These are phyloP conservation scores for Blennius ocellaris DNA, from an alignment of 2,113 vertebrate species.

Conservation along the genomic window DNA sequence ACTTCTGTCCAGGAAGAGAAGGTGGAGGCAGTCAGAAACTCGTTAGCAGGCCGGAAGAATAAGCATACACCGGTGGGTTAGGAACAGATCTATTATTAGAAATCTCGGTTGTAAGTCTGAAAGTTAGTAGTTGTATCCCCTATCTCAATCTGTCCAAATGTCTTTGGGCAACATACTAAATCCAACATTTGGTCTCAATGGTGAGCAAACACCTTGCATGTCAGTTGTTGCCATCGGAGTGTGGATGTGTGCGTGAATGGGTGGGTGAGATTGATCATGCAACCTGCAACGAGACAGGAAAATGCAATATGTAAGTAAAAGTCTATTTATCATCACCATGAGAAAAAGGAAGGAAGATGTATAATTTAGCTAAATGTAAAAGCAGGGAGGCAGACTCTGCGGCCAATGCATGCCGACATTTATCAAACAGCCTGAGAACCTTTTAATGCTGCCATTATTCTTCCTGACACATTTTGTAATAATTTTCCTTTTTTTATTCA, in stretches of 20 bases:
- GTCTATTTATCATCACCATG: neutral
- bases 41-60: constrained; percentile 54
- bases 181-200: too few relatives aligned
- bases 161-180: too few relatives aligned
- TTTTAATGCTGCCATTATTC: constrained; percentile 36
- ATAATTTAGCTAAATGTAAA: constrained; percentile 26
- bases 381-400: neutral
- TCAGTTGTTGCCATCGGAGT: neutral
- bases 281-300: too few relatives aligned
- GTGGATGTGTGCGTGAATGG: too few relatives aligned
- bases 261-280: too few relatives aligned
- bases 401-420: constrained; percentile 22
- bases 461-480: constrained; percentile 2
- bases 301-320: too few relatives aligned
- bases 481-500: constrained; percentile 16
- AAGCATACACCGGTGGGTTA: constrained; percentile 43
- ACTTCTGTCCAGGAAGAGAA: constrained; percentile 30
- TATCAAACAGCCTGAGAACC: constrained; percentile 31
- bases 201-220: too few relatives aligned
- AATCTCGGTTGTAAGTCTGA: too few relatives aligned
- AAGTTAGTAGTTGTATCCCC: too few relatives aligned
- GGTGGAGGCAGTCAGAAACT: constrained; percentile 22
- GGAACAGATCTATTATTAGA: constrained; percentile 49
- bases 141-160: too few relatives aligned
- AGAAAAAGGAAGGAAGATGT: constrained; percentile 39